phyloP scores from a whole-genome alignment of 2,888 invertebrate genomes.

The Boloria selene region DNA sequence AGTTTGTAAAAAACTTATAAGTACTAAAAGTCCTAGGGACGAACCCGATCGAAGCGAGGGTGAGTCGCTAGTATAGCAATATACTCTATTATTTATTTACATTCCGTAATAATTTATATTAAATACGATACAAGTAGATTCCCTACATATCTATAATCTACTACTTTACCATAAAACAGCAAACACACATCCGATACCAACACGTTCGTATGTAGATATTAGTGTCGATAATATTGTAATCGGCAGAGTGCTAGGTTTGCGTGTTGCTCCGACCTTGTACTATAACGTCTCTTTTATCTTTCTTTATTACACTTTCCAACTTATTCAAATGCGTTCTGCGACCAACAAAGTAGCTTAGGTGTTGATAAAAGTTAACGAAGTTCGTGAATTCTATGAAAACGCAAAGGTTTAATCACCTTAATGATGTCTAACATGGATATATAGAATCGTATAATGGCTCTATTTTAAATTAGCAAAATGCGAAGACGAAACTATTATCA shows the following conservation, averaged over 20 bases:
- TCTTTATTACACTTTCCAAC: slow-evolving; percentile 64
- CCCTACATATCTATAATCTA: too few species aligned
- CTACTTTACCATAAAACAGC: neutral
- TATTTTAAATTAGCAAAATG: too few species aligned
- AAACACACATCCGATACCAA: slow-evolving; percentile 12
- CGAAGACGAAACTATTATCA: too few species aligned
- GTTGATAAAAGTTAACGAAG: slow-evolving; percentile 28
- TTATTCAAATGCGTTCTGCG: slow-evolving; percentile 65
- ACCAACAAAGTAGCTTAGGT: slow-evolving; percentile 44
- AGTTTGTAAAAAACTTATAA: too few species aligned
- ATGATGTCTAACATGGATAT: neutral
- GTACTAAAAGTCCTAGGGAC: too few species aligned
- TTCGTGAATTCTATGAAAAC: slow-evolving; percentile 15
- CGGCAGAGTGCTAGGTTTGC: slow-evolving; percentile 58
- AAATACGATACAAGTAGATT: too few species aligned
- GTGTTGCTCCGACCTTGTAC: slow-evolving; percentile 63
- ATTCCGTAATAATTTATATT: too few species aligned
- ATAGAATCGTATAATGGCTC: too few species aligned
- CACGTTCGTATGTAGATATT: slow-evolving; percentile 49
- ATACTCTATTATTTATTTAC: too few species aligned
- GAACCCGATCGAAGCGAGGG: too few species aligned
- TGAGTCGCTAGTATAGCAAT: too few species aligned
- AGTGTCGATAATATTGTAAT: slow-evolving; percentile 59
- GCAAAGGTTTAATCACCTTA: slow-evolving; percentile 15
- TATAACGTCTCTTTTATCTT: slow-evolving; percentile 48